Evolutionary conservation across 2,113 vertebrate species (phyloP), one percentile per base, ranked within the genome.

Genomic region (Microtus montanus): DNA sequence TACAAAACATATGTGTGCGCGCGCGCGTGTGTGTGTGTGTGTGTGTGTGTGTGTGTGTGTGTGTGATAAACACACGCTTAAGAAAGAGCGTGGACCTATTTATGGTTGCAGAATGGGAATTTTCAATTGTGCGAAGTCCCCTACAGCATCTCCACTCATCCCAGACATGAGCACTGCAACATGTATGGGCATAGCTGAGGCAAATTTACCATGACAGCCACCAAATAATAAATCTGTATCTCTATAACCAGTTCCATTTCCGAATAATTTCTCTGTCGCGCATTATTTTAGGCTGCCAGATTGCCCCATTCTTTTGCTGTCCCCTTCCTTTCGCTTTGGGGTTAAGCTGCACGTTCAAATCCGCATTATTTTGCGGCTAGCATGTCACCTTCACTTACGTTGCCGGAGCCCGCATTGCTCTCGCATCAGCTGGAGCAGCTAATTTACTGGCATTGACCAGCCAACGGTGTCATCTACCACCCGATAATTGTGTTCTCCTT

Each of bases 391-490:
- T 98, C 97, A 95, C 93, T 98, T 98, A 98, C 96, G 93, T 90
- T 98, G 97, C 97, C 96, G 7, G 1, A 82, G 85, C 97, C 96
- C 95, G 97, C 79, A 92, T 97, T 98, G 98, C 96, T 97, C 93
- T 97, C 97, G 95, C 97, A 97, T 97, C 97, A 97, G 93, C 78
- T 97, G 95, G 96, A 98, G 96, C 98, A 98, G 96, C 96, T 98
- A 98, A 98, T 98, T 98, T 98, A 98, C 98, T 98, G 97, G 98
- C 98, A 98, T 98, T 98, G 98, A 98, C 97, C 97, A 98, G 96
- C 93, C 97, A 98, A 95, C 94, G 96, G 97, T 73, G 95, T 97
- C 98, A 99, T 98, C 96, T 97, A 97, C 96, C 97, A 97, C 97
- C 97, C 97, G 96, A 96, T 98, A 98, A 98, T 98, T 98, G 97